Conservation (phyloP, 2,113 vertebrate genomes). For the Psilopogon haemacephalus region DNA sequence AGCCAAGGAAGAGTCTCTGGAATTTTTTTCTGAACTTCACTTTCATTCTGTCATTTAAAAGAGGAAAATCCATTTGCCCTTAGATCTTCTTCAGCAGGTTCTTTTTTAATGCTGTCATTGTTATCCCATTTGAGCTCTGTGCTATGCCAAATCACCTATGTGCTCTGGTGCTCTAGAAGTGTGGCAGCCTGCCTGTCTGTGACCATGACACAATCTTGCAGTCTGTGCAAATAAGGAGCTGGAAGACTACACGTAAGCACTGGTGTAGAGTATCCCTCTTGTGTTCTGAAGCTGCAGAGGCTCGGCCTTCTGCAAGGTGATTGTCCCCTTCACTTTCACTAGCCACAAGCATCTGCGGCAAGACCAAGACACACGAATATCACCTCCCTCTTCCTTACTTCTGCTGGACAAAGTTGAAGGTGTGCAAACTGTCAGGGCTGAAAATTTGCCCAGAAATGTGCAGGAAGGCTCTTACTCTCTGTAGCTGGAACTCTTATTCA, state of each 20-base stretch:
- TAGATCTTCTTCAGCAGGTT: neutral
- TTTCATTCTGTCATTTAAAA: neutral
- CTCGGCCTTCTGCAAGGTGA: neutral
- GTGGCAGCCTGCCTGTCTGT: neutral
- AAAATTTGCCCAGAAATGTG: neutral
- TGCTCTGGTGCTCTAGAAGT: neutral
- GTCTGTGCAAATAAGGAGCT: neutral
- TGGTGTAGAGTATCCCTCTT: neutral
- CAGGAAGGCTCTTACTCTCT: neutral
- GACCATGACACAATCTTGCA: neutral
- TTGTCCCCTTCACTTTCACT: neutral
- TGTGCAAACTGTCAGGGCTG: neutral
- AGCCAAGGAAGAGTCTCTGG: neutral
- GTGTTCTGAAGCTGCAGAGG: neutral
- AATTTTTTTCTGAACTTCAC: neutral
- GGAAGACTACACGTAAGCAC: accelerated
- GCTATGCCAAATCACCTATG: neutral
- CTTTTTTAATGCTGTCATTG: neutral
- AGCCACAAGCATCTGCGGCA: neutral
- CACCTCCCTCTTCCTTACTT: accelerated
- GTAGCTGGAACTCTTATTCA: neutral
- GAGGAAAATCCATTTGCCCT: neutral
- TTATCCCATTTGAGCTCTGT: neutral
- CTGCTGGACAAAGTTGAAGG: neutral
- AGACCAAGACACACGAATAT: neutral